A percentile compares a stretch with the other conserved stretches of the same genome.
Evolutionary conservation across 2,888 invertebrate species (phyloP).

Genomic region (Acronicta aceris): DNA sequence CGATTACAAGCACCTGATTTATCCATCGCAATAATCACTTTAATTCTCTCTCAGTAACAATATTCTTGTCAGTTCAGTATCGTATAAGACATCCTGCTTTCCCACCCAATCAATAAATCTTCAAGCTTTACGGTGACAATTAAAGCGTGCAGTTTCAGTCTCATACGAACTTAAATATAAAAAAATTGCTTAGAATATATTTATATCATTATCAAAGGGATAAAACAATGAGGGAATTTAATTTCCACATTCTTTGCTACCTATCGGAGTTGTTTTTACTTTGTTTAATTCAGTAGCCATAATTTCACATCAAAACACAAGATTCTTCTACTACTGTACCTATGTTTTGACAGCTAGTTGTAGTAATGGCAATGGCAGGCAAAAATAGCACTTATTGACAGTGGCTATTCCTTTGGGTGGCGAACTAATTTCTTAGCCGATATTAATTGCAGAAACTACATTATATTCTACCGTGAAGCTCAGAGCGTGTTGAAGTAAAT

Average conservation of each 20-base stretch:
- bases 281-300: not conserved
- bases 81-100: conserved; percentile 50
- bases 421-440: not conserved
- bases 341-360: too few relatives aligned
- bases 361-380: not conserved
- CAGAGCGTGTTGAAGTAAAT: conserved; percentile 47
- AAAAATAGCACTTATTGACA: not conserved
- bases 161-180: conserved; percentile 66
- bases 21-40: conserved; percentile 38
- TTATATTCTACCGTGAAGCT: conserved; percentile 20
- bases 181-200: conserved; percentile 56
- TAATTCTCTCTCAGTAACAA: conserved; percentile 51
- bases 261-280: not conserved
- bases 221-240: conserved; percentile 53
- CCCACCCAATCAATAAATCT: conserved; percentile 30
- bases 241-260: conserved; percentile 37
- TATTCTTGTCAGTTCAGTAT: conserved; percentile 53
- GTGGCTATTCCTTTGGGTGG: not conserved
- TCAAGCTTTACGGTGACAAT: conserved; percentile 28
- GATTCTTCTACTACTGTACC: too few relatives aligned
- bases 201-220: conserved; percentile 44
- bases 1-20: conserved; percentile 26
- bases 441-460: not conserved
- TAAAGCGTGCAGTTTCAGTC: conserved; percentile 67
- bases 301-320: conserved; percentile 3